These are phyloP conservation scores for Mohoua ochrocephala DNA, from an alignment of 2,113 vertebrate genomes.

Conservation along the genomic window DNA sequence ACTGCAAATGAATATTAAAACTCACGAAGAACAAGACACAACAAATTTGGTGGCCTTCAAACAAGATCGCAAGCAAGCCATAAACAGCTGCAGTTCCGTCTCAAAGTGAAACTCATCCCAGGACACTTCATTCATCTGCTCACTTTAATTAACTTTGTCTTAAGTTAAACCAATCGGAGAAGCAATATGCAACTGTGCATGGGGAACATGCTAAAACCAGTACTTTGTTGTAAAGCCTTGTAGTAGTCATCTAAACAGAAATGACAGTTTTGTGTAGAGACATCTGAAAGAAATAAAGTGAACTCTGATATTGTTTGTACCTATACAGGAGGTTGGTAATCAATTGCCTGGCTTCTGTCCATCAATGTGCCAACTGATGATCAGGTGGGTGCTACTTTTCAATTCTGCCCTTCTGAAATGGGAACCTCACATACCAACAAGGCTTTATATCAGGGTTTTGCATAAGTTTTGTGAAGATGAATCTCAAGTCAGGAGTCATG, in stretches of 20 bases:
- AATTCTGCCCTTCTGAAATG: background rate
- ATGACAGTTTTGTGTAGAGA: background rate
- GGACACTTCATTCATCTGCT: background rate
- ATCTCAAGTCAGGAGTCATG: background rate
- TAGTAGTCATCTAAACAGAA: background rate
- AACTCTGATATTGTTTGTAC: background rate
- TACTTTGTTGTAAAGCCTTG: background rate
- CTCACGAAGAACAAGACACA: background rate
- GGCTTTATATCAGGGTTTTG: background rate
- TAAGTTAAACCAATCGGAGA: background rate
- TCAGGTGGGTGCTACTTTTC: background rate
- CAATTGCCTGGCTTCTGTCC: background rate
- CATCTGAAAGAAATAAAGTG: background rate
- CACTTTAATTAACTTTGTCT: background rate
- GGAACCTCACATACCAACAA: background rate
- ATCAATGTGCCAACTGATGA: background rate
- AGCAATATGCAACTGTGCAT: background rate
- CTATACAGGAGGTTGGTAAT: background rate
- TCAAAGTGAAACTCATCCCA: background rate
- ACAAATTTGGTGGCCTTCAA: background rate
- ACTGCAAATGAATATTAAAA: background rate
- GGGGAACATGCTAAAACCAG: background rate
- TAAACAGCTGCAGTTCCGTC: background rate
- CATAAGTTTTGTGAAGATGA: background rate
- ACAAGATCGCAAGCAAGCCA: background rate